Evolutionary conservation across 2,797 vertebrate genomes (phyloP).

Genomic region (Rhinoraja longicauda): DNA sequence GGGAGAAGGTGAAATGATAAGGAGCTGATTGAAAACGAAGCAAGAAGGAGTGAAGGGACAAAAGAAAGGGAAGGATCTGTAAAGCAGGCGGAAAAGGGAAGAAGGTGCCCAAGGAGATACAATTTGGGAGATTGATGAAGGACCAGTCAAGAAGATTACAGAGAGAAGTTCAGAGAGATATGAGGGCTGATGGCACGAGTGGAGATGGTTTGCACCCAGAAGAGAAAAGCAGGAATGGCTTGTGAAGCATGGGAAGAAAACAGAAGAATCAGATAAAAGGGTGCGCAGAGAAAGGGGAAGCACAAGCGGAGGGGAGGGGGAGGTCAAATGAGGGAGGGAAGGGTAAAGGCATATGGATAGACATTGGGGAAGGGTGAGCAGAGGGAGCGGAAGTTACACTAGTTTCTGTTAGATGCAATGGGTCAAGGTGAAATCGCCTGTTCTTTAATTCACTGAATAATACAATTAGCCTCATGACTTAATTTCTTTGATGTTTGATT

Average conservation of each 20-base stretch:
- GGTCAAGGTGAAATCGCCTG: not conserved
- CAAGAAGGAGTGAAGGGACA: too few relatives aligned
- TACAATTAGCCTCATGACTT: not conserved
- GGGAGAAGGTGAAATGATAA: too few relatives aligned
- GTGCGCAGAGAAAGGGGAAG: not conserved
- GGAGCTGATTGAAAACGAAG: too few relatives aligned
- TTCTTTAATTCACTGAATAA: not conserved
- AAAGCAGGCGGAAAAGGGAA: too few relatives aligned
- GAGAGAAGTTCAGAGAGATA: not conserved
- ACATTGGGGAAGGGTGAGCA: not conserved
- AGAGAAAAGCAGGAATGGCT: not conserved
- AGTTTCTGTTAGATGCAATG: not conserved
- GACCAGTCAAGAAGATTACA: not conserved
- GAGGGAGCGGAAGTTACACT: not conserved
- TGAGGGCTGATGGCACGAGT: too few relatives aligned
- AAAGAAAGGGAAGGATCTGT: too few relatives aligned
- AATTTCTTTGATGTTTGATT: not conserved
- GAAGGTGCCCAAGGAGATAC: too few relatives aligned
- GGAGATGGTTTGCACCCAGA: not conserved
- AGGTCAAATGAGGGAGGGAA: too few relatives aligned
- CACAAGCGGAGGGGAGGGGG: not conserved
- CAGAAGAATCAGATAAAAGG: not conserved
- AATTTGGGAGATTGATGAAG: not conserved
- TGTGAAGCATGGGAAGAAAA: not conserved
- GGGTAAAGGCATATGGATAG: not conserved